Conservation (phyloP, 2,888 invertebrate genomes). For the Chaetoderma sp. region DNA sequence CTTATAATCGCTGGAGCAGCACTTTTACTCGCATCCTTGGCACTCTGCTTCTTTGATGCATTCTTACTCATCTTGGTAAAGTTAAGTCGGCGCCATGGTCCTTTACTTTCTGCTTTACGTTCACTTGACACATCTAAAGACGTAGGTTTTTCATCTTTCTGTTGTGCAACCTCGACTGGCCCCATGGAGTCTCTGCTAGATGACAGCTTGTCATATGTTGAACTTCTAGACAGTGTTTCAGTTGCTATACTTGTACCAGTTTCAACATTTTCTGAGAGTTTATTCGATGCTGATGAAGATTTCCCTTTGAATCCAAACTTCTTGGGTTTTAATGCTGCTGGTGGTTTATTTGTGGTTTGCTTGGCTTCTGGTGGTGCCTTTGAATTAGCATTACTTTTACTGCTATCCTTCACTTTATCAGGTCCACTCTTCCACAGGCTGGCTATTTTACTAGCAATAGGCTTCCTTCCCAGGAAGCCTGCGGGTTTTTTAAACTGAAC, state of each 20-base stretch:
- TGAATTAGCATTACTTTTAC: too few relatives aligned
- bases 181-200: slow-evolving; percentile 40
- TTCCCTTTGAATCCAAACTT: too few relatives aligned
- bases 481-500: too few relatives aligned
- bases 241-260: slow-evolving; percentile 11
- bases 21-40: background rate
- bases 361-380: too few relatives aligned
- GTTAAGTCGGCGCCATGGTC: background rate
- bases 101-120: background rate
- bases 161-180: slow-evolving; percentile 25
- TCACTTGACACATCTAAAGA: too few relatives aligned
- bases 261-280: too few relatives aligned
- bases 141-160: background rate
- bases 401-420: too few relatives aligned
- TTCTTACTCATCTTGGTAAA: background rate
- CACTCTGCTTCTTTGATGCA: background rate
- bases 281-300: too few relatives aligned
- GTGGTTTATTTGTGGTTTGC: too few relatives aligned
- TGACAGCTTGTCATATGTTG: slow-evolving; percentile 67
- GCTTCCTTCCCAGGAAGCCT: slow-evolving; percentile 46
- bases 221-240: slow-evolving; percentile 60
- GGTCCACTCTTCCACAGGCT: slow-evolving; percentile 81
- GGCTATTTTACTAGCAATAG: slow-evolving; percentile 79
- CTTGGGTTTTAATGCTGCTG: slow-evolving; percentile 26
- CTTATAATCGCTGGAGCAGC: too few relatives aligned